These are phyloP conservation scores for Agrochola macilenta DNA, from an alignment of 2,888 invertebrate species.

Conservation along the genomic window DNA sequence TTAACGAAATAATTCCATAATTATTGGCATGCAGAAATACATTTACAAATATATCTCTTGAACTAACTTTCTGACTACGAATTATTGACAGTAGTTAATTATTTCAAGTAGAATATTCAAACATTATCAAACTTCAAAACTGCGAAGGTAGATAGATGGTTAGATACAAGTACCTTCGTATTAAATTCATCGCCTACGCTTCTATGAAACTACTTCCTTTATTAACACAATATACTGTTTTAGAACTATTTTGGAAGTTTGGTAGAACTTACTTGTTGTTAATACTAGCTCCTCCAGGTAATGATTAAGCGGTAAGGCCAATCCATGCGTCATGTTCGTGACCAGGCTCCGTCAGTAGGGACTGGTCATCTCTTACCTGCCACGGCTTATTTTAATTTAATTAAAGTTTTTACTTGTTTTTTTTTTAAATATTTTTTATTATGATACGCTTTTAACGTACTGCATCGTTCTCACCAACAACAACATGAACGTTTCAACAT, in stretches of 20 bases:
- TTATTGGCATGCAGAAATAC: background rate
- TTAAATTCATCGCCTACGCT: conserved; percentile 24
- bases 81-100: conserved; percentile 24
- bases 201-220: conserved; percentile 10
- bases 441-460: too few relatives aligned
- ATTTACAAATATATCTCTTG: background rate
- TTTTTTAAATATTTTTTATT: too few relatives aligned
- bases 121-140: conserved; percentile 20
- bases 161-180: background rate
- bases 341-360: too few relatives aligned
- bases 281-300: conserved; percentile 7
- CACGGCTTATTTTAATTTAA: too few relatives aligned
- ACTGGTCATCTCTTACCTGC: too few relatives aligned
- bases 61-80: background rate
- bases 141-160: conserved; percentile 14
- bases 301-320: background rate
- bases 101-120: conserved; percentile 15
- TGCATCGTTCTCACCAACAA: too few relatives aligned
- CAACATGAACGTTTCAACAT: too few relatives aligned
- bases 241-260: conserved; percentile 34
- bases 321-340: too few relatives aligned
- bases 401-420: too few relatives aligned
- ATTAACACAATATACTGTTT: conserved; percentile 20
- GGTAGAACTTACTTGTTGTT: background rate
- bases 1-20: background rate